A percentile compares a stretch with the other conserved stretches of the same genome.
Conservation (phyloP, 2,113 vertebrate species). For the Strigops habroptila region DNA sequence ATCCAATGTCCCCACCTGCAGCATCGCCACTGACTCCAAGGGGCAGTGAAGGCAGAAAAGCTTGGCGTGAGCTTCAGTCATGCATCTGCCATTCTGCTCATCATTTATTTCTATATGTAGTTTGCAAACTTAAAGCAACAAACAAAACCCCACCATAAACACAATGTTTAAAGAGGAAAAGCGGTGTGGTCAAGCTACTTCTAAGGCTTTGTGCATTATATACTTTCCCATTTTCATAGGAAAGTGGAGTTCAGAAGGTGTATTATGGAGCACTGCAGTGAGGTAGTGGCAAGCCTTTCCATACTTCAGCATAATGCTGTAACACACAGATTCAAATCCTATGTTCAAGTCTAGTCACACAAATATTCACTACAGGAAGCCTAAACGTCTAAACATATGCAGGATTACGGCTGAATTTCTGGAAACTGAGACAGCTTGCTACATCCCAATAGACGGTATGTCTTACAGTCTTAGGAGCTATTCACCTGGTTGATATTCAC, state of each 20-base stretch:
- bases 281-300: neutral
- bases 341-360: neutral
- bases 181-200: neutral
- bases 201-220: neutral
- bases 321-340: neutral
- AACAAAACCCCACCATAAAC: rapidly evolving
- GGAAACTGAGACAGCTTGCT: neutral
- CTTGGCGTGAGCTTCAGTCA: neutral
- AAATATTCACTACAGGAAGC: neutral
- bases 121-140: neutral
- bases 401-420: neutral
- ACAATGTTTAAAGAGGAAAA: neutral
- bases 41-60: neutral
- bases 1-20: neutral
- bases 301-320: neutral
- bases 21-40: neutral
- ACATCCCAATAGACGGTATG: neutral
- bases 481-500: neutral
- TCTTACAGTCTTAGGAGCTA: neutral
- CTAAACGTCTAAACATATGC: neutral
- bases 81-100: neutral
- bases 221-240: neutral
- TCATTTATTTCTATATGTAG: neutral
- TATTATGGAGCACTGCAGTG: neutral
- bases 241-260: neutral